Evolutionary conservation across 2,797 vertebrate species (phyloP), one percentile per base, ranked within the genome.

Genomic region (Stomatorhinus walkeri): DNA sequence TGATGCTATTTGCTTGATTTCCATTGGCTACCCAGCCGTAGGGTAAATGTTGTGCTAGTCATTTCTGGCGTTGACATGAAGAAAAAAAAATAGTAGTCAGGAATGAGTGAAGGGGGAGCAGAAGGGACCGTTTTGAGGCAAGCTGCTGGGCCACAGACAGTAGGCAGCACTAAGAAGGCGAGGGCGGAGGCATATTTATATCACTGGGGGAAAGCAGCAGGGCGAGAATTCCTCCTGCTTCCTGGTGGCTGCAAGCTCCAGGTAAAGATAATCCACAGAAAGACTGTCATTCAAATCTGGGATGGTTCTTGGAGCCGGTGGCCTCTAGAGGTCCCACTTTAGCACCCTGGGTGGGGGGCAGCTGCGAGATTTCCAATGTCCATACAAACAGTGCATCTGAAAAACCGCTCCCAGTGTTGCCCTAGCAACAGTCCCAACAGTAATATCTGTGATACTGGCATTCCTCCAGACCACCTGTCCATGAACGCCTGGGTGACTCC

Each of bases 371-470:
- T 87, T 56, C 51, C 52, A 56, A 22, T 32, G 84, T 52, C 46
- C 51, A 85, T 51, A 28, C 24, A 19, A 76, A 32, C 22, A 10
- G 48, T 85, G 49, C 4, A 24, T 54, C 49, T 32, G 85, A 19
- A 32, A 54, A 51, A 56, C 12, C 1, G 2, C 51, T 52, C 28
- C 48, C 28, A 36, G 24, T 43, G 32, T 56, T 87, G 51, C 59
- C 85, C 52, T 32, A 87, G 54, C 85, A 61, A 87, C 85, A 87
- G 85, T 87, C 51, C 54, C 52, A 10, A 54, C 14, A 43, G 22
- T 87, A 43, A 54, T 87, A 87, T 87, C 85, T 59, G 52, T 59
- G 85, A 87, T 59, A 40, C 85, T 87, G 85, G 85, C 85, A n/a
- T 40, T 40, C 12, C 4, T 61, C 85, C 85, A 87, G 85, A 52